phyloP scores from a whole-genome alignment of 2,113 vertebrate species.

The Petaurus breviceps region DNA sequence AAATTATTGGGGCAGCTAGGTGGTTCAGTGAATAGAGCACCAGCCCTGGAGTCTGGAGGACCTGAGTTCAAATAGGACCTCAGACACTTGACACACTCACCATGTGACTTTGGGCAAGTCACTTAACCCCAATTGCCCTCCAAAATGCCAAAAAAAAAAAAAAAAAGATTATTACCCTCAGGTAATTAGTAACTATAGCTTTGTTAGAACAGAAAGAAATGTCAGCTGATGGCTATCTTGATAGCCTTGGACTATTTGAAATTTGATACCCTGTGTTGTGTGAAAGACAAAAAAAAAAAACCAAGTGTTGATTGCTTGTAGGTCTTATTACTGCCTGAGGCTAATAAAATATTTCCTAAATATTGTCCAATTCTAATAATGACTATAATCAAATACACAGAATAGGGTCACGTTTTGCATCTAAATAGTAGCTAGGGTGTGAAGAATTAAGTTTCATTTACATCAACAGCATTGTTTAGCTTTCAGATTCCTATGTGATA shows the following conservation, averaged over 20 bases:
- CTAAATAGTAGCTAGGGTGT: not conserved
- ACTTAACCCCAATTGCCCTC: too few species aligned
- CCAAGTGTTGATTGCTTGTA: not conserved
- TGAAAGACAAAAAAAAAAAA: not conserved
- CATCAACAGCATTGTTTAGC: not conserved
- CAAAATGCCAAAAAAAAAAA: too few species aligned
- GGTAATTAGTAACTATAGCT: not conserved
- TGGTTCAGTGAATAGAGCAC: too few species aligned
- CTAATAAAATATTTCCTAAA: slow-evolving; percentile 13
- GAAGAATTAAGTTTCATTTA: not conserved
- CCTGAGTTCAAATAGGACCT: too few species aligned
- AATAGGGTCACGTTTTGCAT: not conserved
- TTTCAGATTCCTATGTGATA: slow-evolving; percentile 2
- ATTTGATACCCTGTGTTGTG: not conserved
- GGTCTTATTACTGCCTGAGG: not conserved
- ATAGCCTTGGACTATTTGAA: slow-evolving; percentile 35
- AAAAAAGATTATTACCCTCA: not conserved
- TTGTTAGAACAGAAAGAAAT: slow-evolving; percentile 23
- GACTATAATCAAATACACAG: not conserved
- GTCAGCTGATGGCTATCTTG: not conserved
- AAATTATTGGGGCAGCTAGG: too few species aligned
- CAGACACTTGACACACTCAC: too few species aligned
- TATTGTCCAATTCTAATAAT: not conserved
- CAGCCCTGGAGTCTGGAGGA: too few species aligned
- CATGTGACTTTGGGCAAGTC: too few species aligned